Evolutionary conservation across 2,797 vertebrate genomes (phyloP), one percentile per base, ranked within the genome.

Genomic region (Eidolon dupreanum): DNA sequence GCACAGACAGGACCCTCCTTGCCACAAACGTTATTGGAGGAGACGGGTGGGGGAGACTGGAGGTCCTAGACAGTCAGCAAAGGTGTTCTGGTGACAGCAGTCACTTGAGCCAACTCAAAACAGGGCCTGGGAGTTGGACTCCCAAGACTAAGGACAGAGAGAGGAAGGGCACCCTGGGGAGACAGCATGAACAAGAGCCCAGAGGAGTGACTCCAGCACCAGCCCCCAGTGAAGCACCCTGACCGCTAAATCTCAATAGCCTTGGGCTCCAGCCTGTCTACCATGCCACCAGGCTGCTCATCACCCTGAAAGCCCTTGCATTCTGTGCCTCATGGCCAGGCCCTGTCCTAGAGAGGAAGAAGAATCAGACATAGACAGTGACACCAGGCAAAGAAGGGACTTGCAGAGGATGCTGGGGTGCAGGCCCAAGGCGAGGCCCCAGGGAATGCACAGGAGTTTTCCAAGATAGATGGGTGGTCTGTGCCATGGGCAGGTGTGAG

Each of bases 381-480:
- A 81, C 22, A 16, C 19, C 1, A 1, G 33, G 61, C n/a, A 75
- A 31, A 83, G 28, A 71, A 11, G 43, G 28, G 33, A 3, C 1
- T 0, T 19, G 9, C 49, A 66, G 22, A 71, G 53, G 20, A 49
- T 19, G 17, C 83, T 22, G 41, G 16, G 36, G 68, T 53, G 6
- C n/a, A 24, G 51, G 11, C 26, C 31, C 8, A 10, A 36, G 41
- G 17, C 2, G 6, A 28, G 43, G 15, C 5, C 8, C 13, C 7
- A 7, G 19, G 8, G 17, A 19, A 7, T 17, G 12, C 8, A 0
- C 3, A 38, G 22, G 49, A 41, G 43, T 33, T 57, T 53, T 85
- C 33, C 1, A 8, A 33, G 28, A 17, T 53, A 0, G 16, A 28
- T 0, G 0, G 2, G 24, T 6, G 8, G 36, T 70, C 46, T 2